Evolutionary conservation across 2,797 vertebrate genomes (phyloP), one percentile per base, ranked within the genome.

Genomic region (Sebastes itinus): DNA sequence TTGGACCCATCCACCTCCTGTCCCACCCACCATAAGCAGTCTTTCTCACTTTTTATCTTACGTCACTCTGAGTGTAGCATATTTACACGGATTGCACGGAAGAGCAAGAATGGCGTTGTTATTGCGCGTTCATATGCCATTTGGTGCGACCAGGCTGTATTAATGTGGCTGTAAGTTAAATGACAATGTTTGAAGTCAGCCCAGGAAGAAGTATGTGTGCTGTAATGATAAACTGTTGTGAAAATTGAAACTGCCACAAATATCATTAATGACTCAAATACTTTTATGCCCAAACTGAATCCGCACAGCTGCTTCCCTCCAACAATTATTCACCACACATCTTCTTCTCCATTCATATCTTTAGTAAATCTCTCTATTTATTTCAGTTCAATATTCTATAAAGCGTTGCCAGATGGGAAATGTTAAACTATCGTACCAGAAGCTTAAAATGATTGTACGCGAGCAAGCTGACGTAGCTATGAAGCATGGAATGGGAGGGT

Each of bases 11-110:
- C 16, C 16, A 46, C 42, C 16, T 46, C 42, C 42, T 42, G 38
- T 42, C 13, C 14, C 38, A 42, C 13, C 14, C 38, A 42, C 38
- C 38, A 42, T 42, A 42, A 16, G 38, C 1, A 42, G 0, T 42
- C 38, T 42, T 42, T 42, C 0, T 42, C 38, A 42, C 0, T 42
- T 42, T 42, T 1, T 42, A 42, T 16, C 0, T 42, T 42, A 42
- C 0, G 38, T 42, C 38, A 42, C 38, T 42, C 38, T 42, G 38
- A 42, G 13, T 42, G 38, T 6, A 42, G 13, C 38, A 42, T 42
- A 42, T 42, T 42, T 42, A 42, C 14, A 1, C 38, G 2, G 1
- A 42, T 42, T 42, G 0, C 38, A 42, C 38, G 13, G 38, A 42
- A 16, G 0, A 42, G 16, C 42, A 46, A 46, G 14, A 18, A 46